Base-by-base conservation (phyloP, 2,113 vertebrate species). In the Sylvietta virens region DNA sequence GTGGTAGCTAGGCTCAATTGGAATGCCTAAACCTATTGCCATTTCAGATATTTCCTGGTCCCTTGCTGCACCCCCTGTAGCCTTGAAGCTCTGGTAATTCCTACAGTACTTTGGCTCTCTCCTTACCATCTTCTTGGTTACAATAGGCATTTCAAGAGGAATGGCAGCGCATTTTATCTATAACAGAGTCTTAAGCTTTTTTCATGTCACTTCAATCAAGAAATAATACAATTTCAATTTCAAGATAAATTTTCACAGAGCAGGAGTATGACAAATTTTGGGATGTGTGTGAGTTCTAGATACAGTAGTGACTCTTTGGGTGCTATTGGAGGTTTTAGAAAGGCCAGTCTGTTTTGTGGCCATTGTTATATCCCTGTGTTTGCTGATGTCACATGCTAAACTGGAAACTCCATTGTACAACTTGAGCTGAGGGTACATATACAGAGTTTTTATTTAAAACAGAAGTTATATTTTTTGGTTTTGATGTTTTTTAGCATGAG, bases 401-500 rank as follows among this genome's bases (percentile, higher is more conserved):
- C 37, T 45, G 58, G 88, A 80, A 91, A 77, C 14, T 73, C 26
- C 10, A 3, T 18, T 57, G 54, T 13, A 72, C 53, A 81, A 6
- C 27, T 39, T 27, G 39, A 80, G 7, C 58, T 56, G 18, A 60
- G 11, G 24, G 17, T 60, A 39, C 15, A 33, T 1, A 7, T 50
- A 37, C 5, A 53, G 19, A 81, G 3, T 31, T 73, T 7, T 26
- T 42, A 18, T 66, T 72, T 78, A 47, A 70, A 91, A 54, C 6
- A 48, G 24, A 65, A 37, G 10, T 13, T 65, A 8, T 14, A 35
- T 30, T 60, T 79, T 94, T 60, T 37, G 14, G 9, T 44, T 94
- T 94, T 92, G 70, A 78, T 73, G 60, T 71, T 81, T 47, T 37
- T 67, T 53, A 82, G 15, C 69, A 70, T 27, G 40, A 94, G 28